A percentile compares a stretch with the other conserved stretches of the same genome.
Evolutionary conservation across 2,888 invertebrate species (phyloP).

Genomic region (Antheraea assamensis): DNA sequence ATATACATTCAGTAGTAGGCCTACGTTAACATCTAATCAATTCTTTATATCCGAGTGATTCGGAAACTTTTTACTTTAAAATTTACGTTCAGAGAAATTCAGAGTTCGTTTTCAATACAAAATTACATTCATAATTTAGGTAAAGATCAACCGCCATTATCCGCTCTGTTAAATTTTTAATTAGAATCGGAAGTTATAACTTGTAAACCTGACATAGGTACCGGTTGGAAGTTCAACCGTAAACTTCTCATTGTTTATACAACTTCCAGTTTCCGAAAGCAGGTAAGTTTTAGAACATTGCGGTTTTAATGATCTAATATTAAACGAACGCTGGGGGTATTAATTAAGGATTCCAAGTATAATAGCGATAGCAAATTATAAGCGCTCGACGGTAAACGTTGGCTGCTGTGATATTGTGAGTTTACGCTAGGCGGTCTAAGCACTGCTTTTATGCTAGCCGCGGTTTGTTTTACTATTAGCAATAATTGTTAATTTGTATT

Average conservation of each 20-base stretch:
- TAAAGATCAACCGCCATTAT: slow-evolving; percentile 53
- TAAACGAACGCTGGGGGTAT: slow-evolving; percentile 77
- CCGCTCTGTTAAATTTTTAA: slow-evolving; percentile 75
- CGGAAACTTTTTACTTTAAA: slow-evolving; percentile 26
- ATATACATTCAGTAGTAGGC: background rate
- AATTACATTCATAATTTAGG: slow-evolving; percentile 50
- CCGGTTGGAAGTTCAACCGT: slow-evolving; percentile 70
- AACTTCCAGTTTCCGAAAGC: slow-evolving; percentile 72
- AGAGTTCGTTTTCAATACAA: slow-evolving; percentile 35
- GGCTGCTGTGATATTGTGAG: slow-evolving; percentile 21
- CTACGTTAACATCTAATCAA: background rate
- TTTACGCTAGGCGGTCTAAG: slow-evolving; percentile 7
- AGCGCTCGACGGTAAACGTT: slow-evolving; percentile 33
- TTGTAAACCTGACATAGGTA: slow-evolving; percentile 73
- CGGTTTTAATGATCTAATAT: slow-evolving; percentile 82
- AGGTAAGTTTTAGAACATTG: slow-evolving; percentile 80
- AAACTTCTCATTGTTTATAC: slow-evolving; percentile 78
- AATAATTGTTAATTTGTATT: background rate
- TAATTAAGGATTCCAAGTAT: slow-evolving; percentile 77
- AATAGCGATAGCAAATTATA: slow-evolving; percentile 69
- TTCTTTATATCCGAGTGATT: background rate
- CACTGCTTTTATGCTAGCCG: background rate
- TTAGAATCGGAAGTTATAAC: slow-evolving; percentile 71
- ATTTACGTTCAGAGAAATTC: slow-evolving; percentile 25
- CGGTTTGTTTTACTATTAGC: slow-evolving; percentile 5